Evolutionary conservation across 2,113 vertebrate species (phyloP), one percentile per base, ranked within the genome.

Genomic region (Ramphastos sulfuratus): DNA sequence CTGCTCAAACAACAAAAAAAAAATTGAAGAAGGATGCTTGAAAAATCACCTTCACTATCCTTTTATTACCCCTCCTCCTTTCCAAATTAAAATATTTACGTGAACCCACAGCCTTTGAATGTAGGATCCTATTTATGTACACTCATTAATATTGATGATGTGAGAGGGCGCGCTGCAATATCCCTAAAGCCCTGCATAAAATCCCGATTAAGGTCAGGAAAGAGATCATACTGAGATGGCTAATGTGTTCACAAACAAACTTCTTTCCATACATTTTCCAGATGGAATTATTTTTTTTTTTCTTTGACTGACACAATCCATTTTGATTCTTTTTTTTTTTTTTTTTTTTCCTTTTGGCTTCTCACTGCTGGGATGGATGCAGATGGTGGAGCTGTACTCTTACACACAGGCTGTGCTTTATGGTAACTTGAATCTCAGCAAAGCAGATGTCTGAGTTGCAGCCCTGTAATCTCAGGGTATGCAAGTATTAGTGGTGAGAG

Each of bases 81-180:
- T 85, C 80, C 63, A 81, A 95, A 89, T 93, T 89, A 90, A 89
- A 87, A 85, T 89, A 96, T 92, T 96, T 89, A 85, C 67, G 1
- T 82, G 73, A 94, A 92, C 92, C 59, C 73, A 56, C 39, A 96
- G 85, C 90, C 85, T 90, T 83, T 89, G 83, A 87, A 87, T 95
- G 67, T 71, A 82, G 72, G 79, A 87, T 85, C 85, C 87, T 90
- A 90, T 95, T 96, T 97, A 54, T 93, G 92, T 96, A 95, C 85
- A 93, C 88, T 90, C 88, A 93, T 96, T 93, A 94, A 92, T 97
- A 94, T 94, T 80, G 91, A 93, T 94, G 73, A 64, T 90, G 87
- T 94, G 93, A 90, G 89, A 94, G 80, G 94, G 92, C 2, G 3
- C 54, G 44, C 72, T 94, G 85, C 80, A 94, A 91, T 94, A 94